These are phyloP conservation scores for Prunella fulvescens DNA, from an alignment of 2,113 vertebrate species.

Conservation along the genomic window DNA sequence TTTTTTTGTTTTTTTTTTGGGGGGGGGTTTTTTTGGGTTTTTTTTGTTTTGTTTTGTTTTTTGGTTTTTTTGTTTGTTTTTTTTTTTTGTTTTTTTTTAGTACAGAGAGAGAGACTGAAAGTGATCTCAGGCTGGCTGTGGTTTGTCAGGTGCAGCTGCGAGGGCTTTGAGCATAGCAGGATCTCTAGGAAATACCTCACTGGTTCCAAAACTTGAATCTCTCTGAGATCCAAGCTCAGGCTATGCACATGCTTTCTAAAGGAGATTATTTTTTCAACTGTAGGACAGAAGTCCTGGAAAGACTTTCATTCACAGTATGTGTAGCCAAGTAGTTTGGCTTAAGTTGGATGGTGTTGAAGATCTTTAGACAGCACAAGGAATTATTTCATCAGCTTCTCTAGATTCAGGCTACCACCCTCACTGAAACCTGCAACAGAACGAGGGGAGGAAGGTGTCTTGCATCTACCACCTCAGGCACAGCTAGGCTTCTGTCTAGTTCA, in stretches of 20 bases:
- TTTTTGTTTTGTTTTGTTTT: no score
- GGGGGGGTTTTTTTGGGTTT: background rate
- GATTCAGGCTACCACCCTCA: background rate
- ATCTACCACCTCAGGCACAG: background rate
- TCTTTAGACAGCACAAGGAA: background rate
- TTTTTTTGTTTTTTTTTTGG: background rate
- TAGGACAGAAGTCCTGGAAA: constrained; percentile 11
- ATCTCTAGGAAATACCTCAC: constrained; percentile 24
- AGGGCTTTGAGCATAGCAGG: background rate
- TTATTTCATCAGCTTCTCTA: background rate
- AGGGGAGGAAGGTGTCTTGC: background rate
- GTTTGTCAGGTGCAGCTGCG: constrained; percentile 23
- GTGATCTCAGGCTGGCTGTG: background rate
- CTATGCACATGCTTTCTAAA: background rate
- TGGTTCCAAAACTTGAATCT: background rate
- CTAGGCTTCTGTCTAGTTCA: background rate
- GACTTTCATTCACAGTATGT: background rate
- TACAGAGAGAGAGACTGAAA: background rate
- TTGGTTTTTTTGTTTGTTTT: no score
- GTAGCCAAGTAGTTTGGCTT: constrained; percentile 27
- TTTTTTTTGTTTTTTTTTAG: background rate
- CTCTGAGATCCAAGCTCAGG: background rate
- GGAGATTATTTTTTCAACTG: constrained; percentile 8
- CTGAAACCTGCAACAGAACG: background rate
- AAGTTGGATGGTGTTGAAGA: background rate